Base-by-base conservation (phyloP, 2,797 vertebrate species). In the Zenarchopterus dispar region DNA sequence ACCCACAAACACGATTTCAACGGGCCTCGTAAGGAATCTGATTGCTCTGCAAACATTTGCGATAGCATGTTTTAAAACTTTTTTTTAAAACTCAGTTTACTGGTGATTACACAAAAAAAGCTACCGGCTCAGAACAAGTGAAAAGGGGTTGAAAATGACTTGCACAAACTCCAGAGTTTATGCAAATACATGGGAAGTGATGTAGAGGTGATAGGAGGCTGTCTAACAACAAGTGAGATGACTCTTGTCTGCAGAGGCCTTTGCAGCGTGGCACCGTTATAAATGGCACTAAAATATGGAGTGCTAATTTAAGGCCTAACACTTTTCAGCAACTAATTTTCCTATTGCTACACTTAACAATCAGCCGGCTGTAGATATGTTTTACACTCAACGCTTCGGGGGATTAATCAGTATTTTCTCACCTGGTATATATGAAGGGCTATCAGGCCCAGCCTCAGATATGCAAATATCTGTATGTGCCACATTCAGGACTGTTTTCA, bases 211-310 rank as follows among this genome's bases (percentile, higher is more conserved):
- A 88, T 50, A 81, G 75, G 74, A 66, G 69, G 73, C 70, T 85
- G 87, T 84, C 88, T 91, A 87, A 92, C 89, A 91, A 91, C 88
- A 89, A 84, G 77, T 87, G 67, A 81, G 75, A 84, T 82, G 70
- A 79, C 67, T 82, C 78, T 72, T 80, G 78, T 80, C 70, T 81
- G 78, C 69, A 75, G 80, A 89, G 75, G 82, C 78, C 84, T 64
- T 64, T 82, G 68, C 78, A 73, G 84, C 6, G 54, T 73, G 84
- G 82, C 84, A 76, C 88, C 63, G 77, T 78, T 81, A 75, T 73
- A 78, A 62, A 69, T 68, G 66, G 84, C 87, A 88, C 90, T 93
- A 93, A 94, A 91, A 92, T 93, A 94, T 94, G 92, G 89, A 73
- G 91, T 15, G 93, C 81, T 92, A 94, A 93, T 93, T 93, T 88